A percentile compares a stretch with the other conserved stretches of the same genome.
These are phyloP conservation scores for Drosophila bocqueti DNA, from an alignment of 1,140 invertebrate species.

Conservation along the genomic window DNA sequence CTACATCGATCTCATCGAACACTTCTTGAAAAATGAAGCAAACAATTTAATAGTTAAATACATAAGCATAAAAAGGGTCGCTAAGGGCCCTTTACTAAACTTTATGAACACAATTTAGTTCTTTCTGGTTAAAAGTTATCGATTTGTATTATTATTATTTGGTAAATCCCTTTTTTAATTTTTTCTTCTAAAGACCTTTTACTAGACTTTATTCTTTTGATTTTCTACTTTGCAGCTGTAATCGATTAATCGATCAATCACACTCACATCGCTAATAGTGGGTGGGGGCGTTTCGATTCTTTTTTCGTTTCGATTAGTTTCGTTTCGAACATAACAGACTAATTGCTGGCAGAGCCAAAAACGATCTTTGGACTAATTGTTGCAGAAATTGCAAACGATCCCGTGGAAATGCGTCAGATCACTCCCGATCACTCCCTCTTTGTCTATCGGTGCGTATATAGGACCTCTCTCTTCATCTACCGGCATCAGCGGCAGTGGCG, in stretches of 20 bases:
- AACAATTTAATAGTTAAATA: too few species aligned
- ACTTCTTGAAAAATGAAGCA: too few species aligned
- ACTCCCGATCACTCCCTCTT: constrained; percentile 18
- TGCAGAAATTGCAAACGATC: constrained; percentile 45
- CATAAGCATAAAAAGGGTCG: too few species aligned
- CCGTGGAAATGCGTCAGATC: constrained; percentile 24
- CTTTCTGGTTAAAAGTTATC: too few species aligned
- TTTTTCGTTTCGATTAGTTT: constrained; percentile 11
- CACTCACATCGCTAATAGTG: constrained; percentile 17
- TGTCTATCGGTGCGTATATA: background rate
- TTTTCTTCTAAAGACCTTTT: background rate
- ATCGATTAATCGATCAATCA: constrained; percentile 11
- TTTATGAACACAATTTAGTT: too few species aligned
- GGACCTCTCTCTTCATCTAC: constrained; percentile 3
- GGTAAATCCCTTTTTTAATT: background rate
- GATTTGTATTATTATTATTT: too few species aligned
- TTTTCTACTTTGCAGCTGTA: background rate
- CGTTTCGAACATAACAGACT: constrained; percentile 31
- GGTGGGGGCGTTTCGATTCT: constrained; percentile 7
- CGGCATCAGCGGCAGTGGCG: background rate
- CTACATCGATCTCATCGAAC: too few species aligned
- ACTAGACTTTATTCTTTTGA: background rate
- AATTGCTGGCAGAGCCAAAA: constrained; percentile 46
- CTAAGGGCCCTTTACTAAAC: too few species aligned
- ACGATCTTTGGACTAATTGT: constrained; percentile 49